phyloP scores from a whole-genome alignment of 2,888 invertebrate species.

The Steinernema hermaphroditum region DNA sequence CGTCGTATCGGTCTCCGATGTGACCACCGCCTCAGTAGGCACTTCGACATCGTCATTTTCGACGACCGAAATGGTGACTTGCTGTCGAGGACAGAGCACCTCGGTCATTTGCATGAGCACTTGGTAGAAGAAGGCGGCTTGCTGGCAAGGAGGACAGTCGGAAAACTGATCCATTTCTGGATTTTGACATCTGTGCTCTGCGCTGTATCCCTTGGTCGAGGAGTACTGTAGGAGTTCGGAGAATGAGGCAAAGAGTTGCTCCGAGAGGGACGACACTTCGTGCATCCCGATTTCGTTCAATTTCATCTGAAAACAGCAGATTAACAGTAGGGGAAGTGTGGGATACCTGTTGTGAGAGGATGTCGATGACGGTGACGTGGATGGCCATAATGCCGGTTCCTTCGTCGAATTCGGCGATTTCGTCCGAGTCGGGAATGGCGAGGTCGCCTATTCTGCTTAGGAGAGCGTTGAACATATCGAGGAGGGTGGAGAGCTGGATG shows the following conservation, averaged over 20 bases:
- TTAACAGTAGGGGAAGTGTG: not conserved
- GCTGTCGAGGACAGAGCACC: conserved; percentile 58
- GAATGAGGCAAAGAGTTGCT: conserved; percentile 55
- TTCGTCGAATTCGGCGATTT: conserved; percentile 37
- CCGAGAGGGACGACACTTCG: conserved; percentile 67
- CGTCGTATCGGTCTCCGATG: conserved; percentile 43
- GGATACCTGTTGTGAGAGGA: conserved; percentile 84
- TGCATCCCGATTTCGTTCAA: conserved; percentile 82
- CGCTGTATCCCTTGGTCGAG: conserved; percentile 22
- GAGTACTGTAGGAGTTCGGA: conserved; percentile 54
- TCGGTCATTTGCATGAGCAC: conserved; percentile 67
- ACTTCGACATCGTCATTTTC: conserved; percentile 34
- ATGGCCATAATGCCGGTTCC: conserved; percentile 68
- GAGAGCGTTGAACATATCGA: conserved; percentile 66
- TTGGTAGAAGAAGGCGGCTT: conserved; percentile 88
- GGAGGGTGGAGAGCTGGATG: conserved; percentile 68
- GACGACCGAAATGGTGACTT: conserved; percentile 50
- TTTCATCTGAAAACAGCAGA: conserved; percentile 74
- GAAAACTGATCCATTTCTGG: conserved; percentile 69
- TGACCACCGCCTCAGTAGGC: conserved; percentile 38
- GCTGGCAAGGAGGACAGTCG: conserved; percentile 87
- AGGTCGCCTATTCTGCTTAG: conserved; percentile 40
- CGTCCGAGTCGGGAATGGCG: conserved; percentile 74
- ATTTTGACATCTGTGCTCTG: conserved; percentile 68
- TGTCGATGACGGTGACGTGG: conserved; percentile 93